Conservation (phyloP, 2,797 vertebrate genomes). For the Hephaestus fuliginosus region DNA sequence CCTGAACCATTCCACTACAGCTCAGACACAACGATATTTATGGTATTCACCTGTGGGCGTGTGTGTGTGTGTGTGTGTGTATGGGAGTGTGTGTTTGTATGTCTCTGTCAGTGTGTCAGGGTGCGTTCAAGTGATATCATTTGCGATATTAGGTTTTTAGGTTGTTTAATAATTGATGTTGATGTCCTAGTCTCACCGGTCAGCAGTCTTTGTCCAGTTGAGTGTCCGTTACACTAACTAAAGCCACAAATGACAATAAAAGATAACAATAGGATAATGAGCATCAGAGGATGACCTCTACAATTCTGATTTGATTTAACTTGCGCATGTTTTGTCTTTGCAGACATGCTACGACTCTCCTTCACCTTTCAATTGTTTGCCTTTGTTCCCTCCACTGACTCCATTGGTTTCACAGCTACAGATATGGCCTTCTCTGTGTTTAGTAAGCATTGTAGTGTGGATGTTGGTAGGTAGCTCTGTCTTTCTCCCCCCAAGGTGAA, state of each 20-base stretch:
- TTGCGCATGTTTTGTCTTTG: constrained; percentile 49
- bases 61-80: constrained; percentile 1
- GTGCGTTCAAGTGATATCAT: constrained; percentile 40
- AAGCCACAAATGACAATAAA: constrained; percentile 47
- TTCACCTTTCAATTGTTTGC: constrained; percentile 35
- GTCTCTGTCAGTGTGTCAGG: constrained; percentile 30
- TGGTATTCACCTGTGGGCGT: constrained; percentile 47
- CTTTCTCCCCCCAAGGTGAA: constrained; percentile 34
- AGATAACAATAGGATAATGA: constrained; percentile 25
- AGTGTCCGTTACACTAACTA: constrained; percentile 56
- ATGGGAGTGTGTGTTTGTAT: not conserved
- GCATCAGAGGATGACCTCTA: constrained; percentile 55
- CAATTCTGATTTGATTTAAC: constrained; percentile 44
- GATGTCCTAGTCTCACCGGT: constrained; percentile 57
- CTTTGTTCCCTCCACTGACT: constrained; percentile 40
- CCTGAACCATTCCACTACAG: constrained; percentile 46
- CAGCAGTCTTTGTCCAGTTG: constrained; percentile 53
- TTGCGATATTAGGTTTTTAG: constrained; percentile 41
- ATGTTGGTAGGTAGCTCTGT: constrained; percentile 71
- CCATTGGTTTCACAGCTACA: constrained; percentile 65
- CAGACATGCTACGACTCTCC: constrained; percentile 44
- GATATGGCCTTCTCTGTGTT: constrained; percentile 80
- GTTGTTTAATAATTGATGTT: constrained; percentile 53
- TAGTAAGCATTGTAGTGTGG: constrained; percentile 76
- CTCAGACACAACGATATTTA: constrained; percentile 45